These are phyloP conservation scores for Sceliomorpha sp. DNA, from an alignment of 2,888 invertebrate species.

Conservation along the genomic window DNA sequence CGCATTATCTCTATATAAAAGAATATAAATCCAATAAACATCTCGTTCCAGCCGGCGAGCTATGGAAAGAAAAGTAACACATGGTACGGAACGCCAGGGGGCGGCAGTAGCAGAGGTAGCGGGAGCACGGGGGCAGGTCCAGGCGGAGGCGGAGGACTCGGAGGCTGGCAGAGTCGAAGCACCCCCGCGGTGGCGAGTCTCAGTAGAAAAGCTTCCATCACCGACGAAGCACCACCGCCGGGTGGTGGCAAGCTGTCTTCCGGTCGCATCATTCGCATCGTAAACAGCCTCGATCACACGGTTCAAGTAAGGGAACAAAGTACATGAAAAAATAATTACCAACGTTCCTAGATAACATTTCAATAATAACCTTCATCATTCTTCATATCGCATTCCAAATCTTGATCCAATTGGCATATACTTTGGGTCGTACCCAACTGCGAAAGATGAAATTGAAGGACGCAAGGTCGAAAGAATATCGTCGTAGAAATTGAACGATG, in stretches of 20 bases:
- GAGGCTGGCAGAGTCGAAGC: slow-evolving; percentile 84
- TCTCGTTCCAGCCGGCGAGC: slow-evolving; percentile 94
- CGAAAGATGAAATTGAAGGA: slow-evolving; percentile 19
- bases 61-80: slow-evolving; percentile 95
- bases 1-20: too few relatives aligned
- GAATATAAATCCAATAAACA: too few relatives aligned
- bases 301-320: slow-evolving; percentile 85
- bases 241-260: slow-evolving; percentile 88
- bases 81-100: slow-evolving; percentile 87
- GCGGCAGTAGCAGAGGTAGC: slow-evolving; percentile 77
- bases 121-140: slow-evolving; percentile 78
- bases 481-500: slow-evolving; percentile 10
- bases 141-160: slow-evolving; percentile 66
- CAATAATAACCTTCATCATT: neutral
- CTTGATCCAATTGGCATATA: too few relatives aligned
- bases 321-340: too few relatives aligned
- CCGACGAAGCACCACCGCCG: slow-evolving; percentile 88
- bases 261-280: slow-evolving; percentile 93
- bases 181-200: slow-evolving; percentile 82
- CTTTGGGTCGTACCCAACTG: too few relatives aligned
- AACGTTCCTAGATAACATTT: too few relatives aligned
- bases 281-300: slow-evolving; percentile 95
- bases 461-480: slow-evolving; percentile 30
- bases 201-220: slow-evolving; percentile 91
- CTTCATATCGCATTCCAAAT: too few relatives aligned